Conservation (phyloP, 2,113 vertebrate genomes). For the Plestiodon gilberti region DNA sequence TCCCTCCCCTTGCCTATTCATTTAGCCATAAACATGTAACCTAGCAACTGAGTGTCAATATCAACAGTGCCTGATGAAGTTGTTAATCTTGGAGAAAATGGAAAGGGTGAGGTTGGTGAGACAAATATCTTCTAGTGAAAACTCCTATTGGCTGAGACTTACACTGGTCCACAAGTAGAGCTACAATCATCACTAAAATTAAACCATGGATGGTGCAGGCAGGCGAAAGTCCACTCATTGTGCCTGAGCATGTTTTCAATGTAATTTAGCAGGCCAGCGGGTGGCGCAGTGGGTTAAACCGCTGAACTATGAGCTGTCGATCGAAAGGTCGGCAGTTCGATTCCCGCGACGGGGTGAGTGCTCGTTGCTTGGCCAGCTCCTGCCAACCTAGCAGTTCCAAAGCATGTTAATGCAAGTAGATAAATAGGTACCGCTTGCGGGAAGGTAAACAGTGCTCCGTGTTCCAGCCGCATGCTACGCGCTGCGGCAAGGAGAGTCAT, state of each 20-base stretch:
- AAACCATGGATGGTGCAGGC: slow-evolving; percentile 76
- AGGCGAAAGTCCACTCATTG: slow-evolving; percentile 70
- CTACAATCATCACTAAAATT: slow-evolving; percentile 73
- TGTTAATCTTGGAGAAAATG: slow-evolving; percentile 80
- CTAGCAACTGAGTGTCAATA: slow-evolving; percentile 85
- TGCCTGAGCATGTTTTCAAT: slow-evolving; percentile 59
- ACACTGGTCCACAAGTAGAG: slow-evolving; percentile 59
- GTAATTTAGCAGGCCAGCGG: slow-evolving; percentile 51
- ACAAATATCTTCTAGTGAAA: slow-evolving; percentile 57
- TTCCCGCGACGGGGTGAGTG: too few relatives aligned
- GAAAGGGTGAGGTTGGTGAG: slow-evolving; percentile 70
- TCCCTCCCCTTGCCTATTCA: slow-evolving; percentile 77
- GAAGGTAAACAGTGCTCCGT: too few relatives aligned
- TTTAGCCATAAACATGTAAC: slow-evolving; percentile 80
- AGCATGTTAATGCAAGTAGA: too few relatives aligned
- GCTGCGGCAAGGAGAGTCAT: too few relatives aligned
- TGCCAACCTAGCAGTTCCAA: too few relatives aligned
- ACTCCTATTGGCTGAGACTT: slow-evolving; percentile 66
- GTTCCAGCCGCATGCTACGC: too few relatives aligned
- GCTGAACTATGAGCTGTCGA: too few relatives aligned
- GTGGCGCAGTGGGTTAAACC: too few relatives aligned
- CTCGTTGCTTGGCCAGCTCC: too few relatives aligned
- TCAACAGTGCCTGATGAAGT: slow-evolving; percentile 84
- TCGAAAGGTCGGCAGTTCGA: too few relatives aligned
- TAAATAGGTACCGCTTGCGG: too few relatives aligned